Percentiles rank a stretch among this genome's conserved stretches.
Evolutionary conservation across 2,113 vertebrate genomes (phyloP).

Genomic region (Coptodon bakossiorum): DNA sequence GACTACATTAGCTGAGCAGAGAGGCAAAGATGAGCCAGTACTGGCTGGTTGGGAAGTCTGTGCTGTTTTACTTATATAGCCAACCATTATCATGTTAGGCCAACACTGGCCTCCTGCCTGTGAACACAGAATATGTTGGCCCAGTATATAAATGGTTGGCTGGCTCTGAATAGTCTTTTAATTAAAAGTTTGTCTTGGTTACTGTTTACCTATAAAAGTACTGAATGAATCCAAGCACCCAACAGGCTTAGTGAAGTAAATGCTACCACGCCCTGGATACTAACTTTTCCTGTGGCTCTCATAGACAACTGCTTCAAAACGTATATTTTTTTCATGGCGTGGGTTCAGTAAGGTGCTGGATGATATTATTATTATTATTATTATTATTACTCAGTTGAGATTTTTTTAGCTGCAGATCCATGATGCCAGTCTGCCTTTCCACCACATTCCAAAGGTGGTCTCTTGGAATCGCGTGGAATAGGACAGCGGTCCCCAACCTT

Average conservation of each 20-base stretch:
- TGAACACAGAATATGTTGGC: neutral
- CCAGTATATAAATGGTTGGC: neutral
- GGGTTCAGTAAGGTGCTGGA: too few relatives aligned
- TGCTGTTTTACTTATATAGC: neutral
- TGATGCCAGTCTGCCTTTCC: neutral
- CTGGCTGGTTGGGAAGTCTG: neutral
- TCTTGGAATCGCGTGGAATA: too few relatives aligned
- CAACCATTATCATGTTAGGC: neutral
- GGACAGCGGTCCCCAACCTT: too few relatives aligned
- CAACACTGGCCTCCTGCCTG: constrained; percentile 8
- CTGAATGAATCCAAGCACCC: neutral
- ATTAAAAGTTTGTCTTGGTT: neutral
- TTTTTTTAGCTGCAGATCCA: neutral
- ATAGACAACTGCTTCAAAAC: neutral
- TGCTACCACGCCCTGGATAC: neutral
- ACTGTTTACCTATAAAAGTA: neutral
- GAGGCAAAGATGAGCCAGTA: neutral
- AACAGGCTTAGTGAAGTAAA: neutral
- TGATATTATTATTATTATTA: too few relatives aligned
- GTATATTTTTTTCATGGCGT: too few relatives aligned
- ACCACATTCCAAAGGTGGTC: too few relatives aligned
- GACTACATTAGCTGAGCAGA: neutral
- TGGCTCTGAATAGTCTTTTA: neutral
- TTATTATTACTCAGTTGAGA: neutral
- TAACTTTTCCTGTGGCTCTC: neutral